A percentile compares a stretch with the other conserved stretches of the same genome.
Conservation (phyloP, 1,140 invertebrate species). For the Ladona fulva region DNA sequence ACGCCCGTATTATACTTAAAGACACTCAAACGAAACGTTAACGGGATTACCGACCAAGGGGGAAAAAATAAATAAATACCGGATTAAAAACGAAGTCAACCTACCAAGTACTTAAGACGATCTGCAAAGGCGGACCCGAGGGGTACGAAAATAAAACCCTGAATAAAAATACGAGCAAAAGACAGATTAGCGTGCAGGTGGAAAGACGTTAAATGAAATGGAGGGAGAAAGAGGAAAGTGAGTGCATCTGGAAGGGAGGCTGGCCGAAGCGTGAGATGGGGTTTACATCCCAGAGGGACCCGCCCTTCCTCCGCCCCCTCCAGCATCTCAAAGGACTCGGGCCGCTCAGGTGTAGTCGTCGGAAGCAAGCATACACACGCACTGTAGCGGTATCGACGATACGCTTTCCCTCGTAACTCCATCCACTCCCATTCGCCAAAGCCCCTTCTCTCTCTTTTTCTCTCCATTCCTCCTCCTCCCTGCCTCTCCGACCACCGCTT, state of each 20-base stretch:
- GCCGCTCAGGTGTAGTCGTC: neutral
- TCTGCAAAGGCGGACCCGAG: no score
- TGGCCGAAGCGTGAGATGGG: neutral
- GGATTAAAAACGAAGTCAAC: no score
- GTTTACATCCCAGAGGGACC: neutral
- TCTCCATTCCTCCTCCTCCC: neutral
- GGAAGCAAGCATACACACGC: neutral
- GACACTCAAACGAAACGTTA: no score
- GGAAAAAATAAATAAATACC: no score
- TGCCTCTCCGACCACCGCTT: neutral
- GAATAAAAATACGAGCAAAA: neutral
- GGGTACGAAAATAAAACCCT: no score
- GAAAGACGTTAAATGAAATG: neutral
- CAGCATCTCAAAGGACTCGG: neutral
- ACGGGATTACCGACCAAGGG: no score
- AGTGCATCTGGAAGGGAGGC: neutral
- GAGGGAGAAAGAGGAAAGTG: neutral
- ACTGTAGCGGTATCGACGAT: neutral
- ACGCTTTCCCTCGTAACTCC: conserved; percentile 6
- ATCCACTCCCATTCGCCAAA: conserved; percentile 1
- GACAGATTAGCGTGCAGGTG: neutral
- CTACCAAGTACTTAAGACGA: no score
- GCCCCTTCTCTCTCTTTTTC: neutral
- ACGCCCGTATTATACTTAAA: no score
- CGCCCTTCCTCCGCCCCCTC: neutral